Conservation (phyloP, 2,113 vertebrate genomes). For the Gasterosteus aculeatus region DNA sequence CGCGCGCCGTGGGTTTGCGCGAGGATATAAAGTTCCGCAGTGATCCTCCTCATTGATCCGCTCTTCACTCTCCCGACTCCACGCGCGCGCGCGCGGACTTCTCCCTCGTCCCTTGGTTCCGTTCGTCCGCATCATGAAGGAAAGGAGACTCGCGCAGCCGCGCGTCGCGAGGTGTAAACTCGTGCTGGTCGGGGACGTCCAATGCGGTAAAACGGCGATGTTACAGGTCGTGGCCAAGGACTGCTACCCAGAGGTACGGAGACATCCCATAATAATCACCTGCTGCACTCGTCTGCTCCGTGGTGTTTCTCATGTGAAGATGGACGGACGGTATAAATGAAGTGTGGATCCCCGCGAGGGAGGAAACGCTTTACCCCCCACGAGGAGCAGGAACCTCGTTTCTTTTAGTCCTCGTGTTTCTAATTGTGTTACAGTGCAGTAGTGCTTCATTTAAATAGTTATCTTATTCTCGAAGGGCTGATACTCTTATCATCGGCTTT, state of each 20-base stretch:
- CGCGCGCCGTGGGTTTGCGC: slow-evolving; percentile 76
- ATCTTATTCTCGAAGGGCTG: background rate
- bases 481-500: background rate
- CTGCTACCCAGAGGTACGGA: slow-evolving; percentile 95
- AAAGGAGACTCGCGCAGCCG: slow-evolving; percentile 86
- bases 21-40: slow-evolving; percentile 78
- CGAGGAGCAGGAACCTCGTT: background rate
- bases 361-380: too few species aligned
- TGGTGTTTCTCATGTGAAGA: background rate
- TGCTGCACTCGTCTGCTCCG: background rate
- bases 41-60: slow-evolving; percentile 36
- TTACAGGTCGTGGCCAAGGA: slow-evolving; percentile 95
- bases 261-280: background rate
- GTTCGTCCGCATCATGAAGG: slow-evolving; percentile 85
- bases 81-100: background rate
- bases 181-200: slow-evolving; percentile 94
- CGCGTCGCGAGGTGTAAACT: slow-evolving; percentile 90
- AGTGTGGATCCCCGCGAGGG: background rate
- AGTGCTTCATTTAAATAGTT: background rate
- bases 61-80: slow-evolving; percentile 10
- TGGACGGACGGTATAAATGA: background rate
- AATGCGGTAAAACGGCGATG: slow-evolving; percentile 98
- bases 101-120: background rate
- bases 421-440: background rate
- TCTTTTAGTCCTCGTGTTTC: background rate